Evolutionary conservation across 2,113 vertebrate species (phyloP).

Genomic region (Piaya cayana): DNA sequence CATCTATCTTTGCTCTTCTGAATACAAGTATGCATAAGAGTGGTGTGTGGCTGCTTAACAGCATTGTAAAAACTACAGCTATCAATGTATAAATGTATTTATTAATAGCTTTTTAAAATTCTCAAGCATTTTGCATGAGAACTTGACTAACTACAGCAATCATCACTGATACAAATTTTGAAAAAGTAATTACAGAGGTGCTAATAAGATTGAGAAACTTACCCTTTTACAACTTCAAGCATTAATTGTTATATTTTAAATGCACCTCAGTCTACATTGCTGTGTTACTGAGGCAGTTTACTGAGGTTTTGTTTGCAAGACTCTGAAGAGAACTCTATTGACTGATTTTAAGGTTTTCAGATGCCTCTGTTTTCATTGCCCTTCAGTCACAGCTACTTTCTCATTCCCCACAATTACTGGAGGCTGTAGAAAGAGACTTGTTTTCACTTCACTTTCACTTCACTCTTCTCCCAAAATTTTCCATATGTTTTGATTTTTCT

Average conservation of each 20-base stretch:
- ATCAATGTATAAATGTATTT: not conserved
- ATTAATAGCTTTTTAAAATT: not conserved
- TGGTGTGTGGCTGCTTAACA: not conserved
- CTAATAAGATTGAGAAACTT: not conserved
- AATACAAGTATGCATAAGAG: rapidly evolving
- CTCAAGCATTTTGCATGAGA: not conserved
- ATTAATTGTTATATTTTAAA: not conserved
- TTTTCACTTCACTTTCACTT: not conserved
- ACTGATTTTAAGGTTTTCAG: not conserved
- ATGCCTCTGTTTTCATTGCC: not conserved
- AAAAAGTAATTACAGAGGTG: not conserved
- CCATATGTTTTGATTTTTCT: not conserved
- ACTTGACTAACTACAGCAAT: not conserved
- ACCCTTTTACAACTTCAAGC: not conserved
- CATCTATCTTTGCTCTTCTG: not conserved
- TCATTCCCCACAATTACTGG: not conserved
- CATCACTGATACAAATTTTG: not conserved
- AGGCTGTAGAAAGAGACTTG: not conserved
- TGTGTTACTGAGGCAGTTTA: not conserved
- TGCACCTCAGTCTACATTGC: not conserved
- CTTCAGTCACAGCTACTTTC: not conserved
- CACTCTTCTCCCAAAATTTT: not conserved
- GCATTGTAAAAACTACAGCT: no score
- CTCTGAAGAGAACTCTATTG: not conserved
- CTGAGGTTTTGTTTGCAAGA: not conserved